phyloP scores from a whole-genome alignment of 2,888 invertebrate species.

The Ormia ochracea region DNA sequence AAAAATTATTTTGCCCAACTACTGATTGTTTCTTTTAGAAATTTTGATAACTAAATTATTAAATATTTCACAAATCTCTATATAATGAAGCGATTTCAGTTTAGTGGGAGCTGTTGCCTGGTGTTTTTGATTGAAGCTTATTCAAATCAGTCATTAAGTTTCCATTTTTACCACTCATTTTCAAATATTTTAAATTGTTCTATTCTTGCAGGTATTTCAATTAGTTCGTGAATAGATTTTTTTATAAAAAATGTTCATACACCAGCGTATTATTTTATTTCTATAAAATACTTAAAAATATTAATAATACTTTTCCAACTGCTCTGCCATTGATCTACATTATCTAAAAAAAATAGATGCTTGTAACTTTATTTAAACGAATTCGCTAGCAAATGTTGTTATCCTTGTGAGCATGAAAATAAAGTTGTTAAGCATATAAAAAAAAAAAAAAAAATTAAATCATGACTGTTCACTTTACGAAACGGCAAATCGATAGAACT shows the following conservation, averaged over 20 bases:
- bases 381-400: constrained; percentile 54
- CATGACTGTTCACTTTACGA: constrained; percentile 7
- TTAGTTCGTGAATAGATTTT: neutral
- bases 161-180: neutral
- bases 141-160: neutral
- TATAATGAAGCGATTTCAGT: no score
- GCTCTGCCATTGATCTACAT: constrained; percentile 59
- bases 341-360: constrained; percentile 9
- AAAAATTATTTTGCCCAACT: neutral
- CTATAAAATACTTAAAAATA: neutral
- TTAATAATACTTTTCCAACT: constrained; percentile 23
- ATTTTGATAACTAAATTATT: neutral
- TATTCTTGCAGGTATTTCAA: neutral
- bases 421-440: constrained; percentile 44
- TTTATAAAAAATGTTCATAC: neutral
- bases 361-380: constrained; percentile 22
- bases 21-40: neutral
- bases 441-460: neutral
- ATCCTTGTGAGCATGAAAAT: constrained; percentile 53
- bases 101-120: neutral
- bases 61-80: no score
- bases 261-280: neutral
- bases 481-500: neutral
- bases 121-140: neutral
- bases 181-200: neutral